Base-by-base conservation (phyloP, 2,113 vertebrate genomes). In the Channa maculata region DNA sequence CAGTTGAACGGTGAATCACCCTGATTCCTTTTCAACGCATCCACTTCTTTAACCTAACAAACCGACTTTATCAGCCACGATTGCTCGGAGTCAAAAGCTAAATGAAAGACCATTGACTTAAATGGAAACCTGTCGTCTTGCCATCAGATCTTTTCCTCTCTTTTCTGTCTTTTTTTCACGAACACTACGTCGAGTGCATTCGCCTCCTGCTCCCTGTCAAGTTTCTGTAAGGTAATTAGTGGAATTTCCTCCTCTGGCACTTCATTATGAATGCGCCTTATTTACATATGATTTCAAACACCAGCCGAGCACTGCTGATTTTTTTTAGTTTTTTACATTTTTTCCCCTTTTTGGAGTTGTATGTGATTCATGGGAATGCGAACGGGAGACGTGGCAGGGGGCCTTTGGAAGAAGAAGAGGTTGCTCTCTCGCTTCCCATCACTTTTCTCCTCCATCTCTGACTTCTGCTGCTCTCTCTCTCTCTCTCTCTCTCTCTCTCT, bases 231-330 rank as follows among this genome's bases (percentile, higher is more conserved):
- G 82, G 85, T 91, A 90, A 92, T 92, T 91, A 91, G 86, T 82
- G 89, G 88, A 91, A 79, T 92, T 90, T 92, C 91, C 91, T 92
- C 88, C 80, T 86, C 81, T 90, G 72, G 79, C 53, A 79, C 82
- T 80, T 88, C 87, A 82, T 91, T 83, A 89, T 91, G 85, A 89
- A 86, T 88, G 86, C 55, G 72, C 68, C 89, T 88, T 90, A 91
- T 92, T 91, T 89, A 91, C 88, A 91, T 90, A 87, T 78, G 86
- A 86, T 89, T 91, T 89, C 78, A 88, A 92, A 86, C 86, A 80
- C 73, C 68, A 90, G 79, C 65, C 70, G 44, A 86, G 89, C 72
- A 39, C 55, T 62, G 71, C 43, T 59, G 77, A 80, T 65, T 75
- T 83, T 79, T 41, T 41, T 24, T 67, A 1, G 1, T 24, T 24